A percentile compares a stretch with the other conserved stretches of the same genome.
Conservation (phyloP, 2,113 vertebrate species). For the Sigmodon hispidus region DNA sequence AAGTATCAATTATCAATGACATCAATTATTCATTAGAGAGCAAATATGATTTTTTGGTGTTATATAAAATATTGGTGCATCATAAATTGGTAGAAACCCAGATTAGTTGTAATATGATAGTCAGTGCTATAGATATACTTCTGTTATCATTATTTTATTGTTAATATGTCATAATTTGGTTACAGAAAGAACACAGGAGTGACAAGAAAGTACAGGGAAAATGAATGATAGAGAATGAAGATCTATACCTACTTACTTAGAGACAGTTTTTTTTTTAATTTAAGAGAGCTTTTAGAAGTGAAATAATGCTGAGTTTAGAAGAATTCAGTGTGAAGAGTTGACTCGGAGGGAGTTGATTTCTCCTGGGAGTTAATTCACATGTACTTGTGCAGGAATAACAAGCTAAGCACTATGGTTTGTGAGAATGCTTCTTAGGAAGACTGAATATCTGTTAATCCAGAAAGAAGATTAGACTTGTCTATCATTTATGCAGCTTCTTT, state of each 20-base stretch:
- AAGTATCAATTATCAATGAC: background rate
- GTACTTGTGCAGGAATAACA: conserved; percentile 7
- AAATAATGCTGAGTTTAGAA: background rate
- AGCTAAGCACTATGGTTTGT: background rate
- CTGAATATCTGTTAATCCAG: conserved; percentile 41
- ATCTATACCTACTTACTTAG: background rate
- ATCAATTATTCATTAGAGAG: background rate
- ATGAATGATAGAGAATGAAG: background rate
- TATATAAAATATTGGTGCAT: background rate
- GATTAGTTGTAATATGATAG: background rate
- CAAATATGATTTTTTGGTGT: background rate
- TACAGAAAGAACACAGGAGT: background rate
- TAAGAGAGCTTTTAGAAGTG: background rate
- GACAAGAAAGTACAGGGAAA: background rate
- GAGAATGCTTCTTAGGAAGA: conserved; percentile 5
- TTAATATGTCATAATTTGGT: conserved; percentile 24
- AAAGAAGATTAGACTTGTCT: conserved; percentile 22
- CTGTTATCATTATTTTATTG: conserved; percentile 3
- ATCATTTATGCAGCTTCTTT: conserved; percentile 10
- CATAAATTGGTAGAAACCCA: background rate
- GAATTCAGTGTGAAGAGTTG: background rate
- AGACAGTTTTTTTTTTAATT: conserved; percentile 14
- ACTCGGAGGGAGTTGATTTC: background rate
- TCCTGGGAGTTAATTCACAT: background rate
- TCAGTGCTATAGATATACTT: background rate